A percentile compares a stretch with the other conserved stretches of the same genome.
Evolutionary conservation across 2,888 invertebrate species (phyloP).

Genomic region (Drosophila pegasa): DNA sequence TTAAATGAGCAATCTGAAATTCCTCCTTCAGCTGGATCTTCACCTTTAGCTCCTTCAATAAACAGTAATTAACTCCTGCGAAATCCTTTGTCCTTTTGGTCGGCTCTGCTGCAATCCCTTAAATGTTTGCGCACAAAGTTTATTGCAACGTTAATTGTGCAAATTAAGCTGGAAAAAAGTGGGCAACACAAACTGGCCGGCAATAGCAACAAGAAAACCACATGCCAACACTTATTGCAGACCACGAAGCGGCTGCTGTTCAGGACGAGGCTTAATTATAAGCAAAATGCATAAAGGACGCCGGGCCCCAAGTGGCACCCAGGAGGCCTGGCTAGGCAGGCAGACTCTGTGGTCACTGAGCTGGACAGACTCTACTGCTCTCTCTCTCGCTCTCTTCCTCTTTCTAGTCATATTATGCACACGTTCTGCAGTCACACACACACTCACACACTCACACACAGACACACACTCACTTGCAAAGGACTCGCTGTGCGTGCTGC

Average conservation of each 20-base stretch:
- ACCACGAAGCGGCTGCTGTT: constrained; percentile 57
- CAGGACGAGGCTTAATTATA: constrained; percentile 69
- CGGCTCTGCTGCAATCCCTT: constrained; percentile 27
- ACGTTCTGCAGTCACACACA: constrained; percentile 32
- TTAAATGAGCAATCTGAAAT: not conserved
- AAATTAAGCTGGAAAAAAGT: constrained; percentile 51
- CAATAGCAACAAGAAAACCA: constrained; percentile 43
- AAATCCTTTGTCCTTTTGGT: not conserved
- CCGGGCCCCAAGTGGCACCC: constrained; percentile 1
- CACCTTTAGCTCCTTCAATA: not conserved
- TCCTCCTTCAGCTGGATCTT: not conserved
- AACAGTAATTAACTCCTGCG: not conserved
- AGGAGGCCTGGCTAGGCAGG: not conserved
- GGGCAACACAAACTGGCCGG: constrained; percentile 28
- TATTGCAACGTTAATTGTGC: constrained; percentile 70
- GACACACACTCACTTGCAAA: constrained; percentile 6
- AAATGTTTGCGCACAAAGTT: constrained; percentile 61
- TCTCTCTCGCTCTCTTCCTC: not conserved
- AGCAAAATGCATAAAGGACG: constrained; percentile 65
- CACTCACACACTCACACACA: constrained; percentile 20
- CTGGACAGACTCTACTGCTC: constrained; percentile 39
- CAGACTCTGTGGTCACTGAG: constrained; percentile 41
- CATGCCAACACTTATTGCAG: constrained; percentile 75
- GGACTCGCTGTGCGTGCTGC: constrained; percentile 25
- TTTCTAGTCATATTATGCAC: constrained; percentile 39